phyloP scores from a whole-genome alignment of 2,888 invertebrate species.

The Argynnis bischoffii region DNA sequence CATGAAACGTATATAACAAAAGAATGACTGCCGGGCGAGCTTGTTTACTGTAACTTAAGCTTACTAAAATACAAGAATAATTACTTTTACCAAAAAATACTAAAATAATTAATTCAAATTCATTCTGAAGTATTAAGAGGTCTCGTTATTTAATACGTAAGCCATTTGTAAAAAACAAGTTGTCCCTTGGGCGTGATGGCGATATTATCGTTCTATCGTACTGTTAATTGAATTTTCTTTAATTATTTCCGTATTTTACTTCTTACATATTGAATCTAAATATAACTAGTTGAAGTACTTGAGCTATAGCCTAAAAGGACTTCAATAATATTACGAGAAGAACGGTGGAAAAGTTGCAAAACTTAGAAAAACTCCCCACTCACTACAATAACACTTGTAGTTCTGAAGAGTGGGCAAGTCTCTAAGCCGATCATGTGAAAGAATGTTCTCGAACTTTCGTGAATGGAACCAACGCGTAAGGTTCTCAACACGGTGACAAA shows the following conservation, averaged over 20 bases:
- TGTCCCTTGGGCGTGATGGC: slow-evolving; percentile 10
- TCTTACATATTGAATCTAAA: not conserved
- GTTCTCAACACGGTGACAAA: slow-evolving; percentile 64
- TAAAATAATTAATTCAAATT: slow-evolving; percentile 23
- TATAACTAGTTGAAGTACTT: not conserved
- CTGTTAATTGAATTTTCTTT: slow-evolving; percentile 10
- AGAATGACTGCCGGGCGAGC: no score
- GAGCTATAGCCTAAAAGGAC: slow-evolving; percentile 42
- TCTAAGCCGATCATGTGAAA: slow-evolving; percentile 75
- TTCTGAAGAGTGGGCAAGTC: slow-evolving; percentile 62
- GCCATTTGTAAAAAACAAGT: slow-evolving; percentile 11
- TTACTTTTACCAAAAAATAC: not conserved
- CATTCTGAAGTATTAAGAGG: slow-evolving; percentile 30
- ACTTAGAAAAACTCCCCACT: slow-evolving; percentile 56
- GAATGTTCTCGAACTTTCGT: slow-evolving; percentile 64
- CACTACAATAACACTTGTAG: slow-evolving; percentile 70
- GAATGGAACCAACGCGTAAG: slow-evolving; percentile 68
- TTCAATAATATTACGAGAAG: slow-evolving; percentile 52
- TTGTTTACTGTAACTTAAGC: no score
- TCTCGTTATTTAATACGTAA: slow-evolving; percentile 22
- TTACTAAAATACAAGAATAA: no score
- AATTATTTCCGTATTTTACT: not conserved
- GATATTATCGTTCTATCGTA: not conserved
- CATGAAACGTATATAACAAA: no score
- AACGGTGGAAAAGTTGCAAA: slow-evolving; percentile 55